Conservation (phyloP, 1,140 invertebrate genomes). For the Heterodera schachtii region DNA sequence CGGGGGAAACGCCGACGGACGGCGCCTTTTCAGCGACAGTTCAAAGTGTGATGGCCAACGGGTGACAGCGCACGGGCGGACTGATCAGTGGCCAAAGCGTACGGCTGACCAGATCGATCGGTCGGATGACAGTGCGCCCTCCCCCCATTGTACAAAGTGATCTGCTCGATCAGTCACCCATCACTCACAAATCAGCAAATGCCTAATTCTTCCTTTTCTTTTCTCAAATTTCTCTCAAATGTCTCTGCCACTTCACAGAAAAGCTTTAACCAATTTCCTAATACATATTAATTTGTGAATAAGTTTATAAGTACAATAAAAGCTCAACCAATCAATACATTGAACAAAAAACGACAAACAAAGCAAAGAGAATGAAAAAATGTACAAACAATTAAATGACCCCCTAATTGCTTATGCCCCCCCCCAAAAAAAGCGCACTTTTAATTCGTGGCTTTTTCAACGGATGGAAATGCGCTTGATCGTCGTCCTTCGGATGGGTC, state of each 20-base stretch:
- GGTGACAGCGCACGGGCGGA: neutral
- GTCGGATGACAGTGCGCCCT: too few relatives aligned
- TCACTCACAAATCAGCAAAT: neutral
- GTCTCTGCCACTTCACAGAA: too few relatives aligned
- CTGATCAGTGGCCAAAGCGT: neutral
- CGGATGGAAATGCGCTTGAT: neutral
- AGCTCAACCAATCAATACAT: too few relatives aligned
- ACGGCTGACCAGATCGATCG: too few relatives aligned
- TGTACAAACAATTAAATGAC: too few relatives aligned
- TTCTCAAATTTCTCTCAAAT: neutral
- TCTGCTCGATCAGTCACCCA: neutral
- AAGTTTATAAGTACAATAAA: too few relatives aligned
- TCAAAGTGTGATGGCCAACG: neutral
- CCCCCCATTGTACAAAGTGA: too few relatives aligned
- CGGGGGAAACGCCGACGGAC: neutral
- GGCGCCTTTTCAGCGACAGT: neutral
- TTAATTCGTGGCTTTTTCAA: neutral
- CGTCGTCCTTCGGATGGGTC: neutral
- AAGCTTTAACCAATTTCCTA: too few relatives aligned
- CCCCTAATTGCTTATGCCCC: too few relatives aligned
- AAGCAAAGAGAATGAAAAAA: too few relatives aligned
- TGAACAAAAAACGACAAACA: too few relatives aligned
- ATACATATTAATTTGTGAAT: too few relatives aligned
- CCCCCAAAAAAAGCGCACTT: neutral
- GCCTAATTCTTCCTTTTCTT: neutral